Evolutionary conservation across 2,797 vertebrate species (phyloP), one percentile per base, ranked within the genome.

Genomic region (Amphiprion clarkii): DNA sequence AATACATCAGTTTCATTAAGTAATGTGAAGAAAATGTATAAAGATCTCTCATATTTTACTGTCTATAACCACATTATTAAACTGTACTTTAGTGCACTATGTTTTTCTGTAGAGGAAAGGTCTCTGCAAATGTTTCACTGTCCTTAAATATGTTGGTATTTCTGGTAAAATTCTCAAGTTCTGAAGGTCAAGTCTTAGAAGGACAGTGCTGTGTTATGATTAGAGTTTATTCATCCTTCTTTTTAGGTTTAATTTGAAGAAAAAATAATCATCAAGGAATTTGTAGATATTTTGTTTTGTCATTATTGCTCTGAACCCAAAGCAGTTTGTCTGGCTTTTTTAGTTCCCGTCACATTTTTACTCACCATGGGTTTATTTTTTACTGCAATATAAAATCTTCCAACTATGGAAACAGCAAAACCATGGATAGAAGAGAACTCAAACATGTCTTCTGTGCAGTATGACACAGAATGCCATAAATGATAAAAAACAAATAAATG

Each of bases 191-290:
- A 16, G 40, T 42, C 14, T 42, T 42, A 13, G 12, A 5, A 5
- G 11, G 31, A 31, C 1, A 31, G 31, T 5, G 3, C 76, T 68
- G 27, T 27, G 27, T 27, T 27, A 27, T 2, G 27, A 27, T 27
- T 3, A 27, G 27, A 27, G 27, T 27, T 27, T 27, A 27, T 27
- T 27, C 27, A 27, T 31, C 16, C 6, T 44, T 12, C 29, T 51
- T 39, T 60, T 16, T 11, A 14, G 16, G 6, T 13, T 33, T 42
- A 21, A 39, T 40, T 69, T 61, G 10, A 75, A 65, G 12, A 70
- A 42, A 40, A 59, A 46, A 64, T 14, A 55, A 27, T 19, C 0
- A 16, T 56, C 17, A 6, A 42, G 4, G 27, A 19, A 59, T 48
- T 16, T 65, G 2, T 42, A 10, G 52, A 31, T 31, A 13, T 51